A percentile compares a stretch with the other conserved stretches of the same genome.
These are phyloP conservation scores for Seira sanloemensis DNA, from an alignment of 2,888 invertebrate genomes.

Conservation along the genomic window DNA sequence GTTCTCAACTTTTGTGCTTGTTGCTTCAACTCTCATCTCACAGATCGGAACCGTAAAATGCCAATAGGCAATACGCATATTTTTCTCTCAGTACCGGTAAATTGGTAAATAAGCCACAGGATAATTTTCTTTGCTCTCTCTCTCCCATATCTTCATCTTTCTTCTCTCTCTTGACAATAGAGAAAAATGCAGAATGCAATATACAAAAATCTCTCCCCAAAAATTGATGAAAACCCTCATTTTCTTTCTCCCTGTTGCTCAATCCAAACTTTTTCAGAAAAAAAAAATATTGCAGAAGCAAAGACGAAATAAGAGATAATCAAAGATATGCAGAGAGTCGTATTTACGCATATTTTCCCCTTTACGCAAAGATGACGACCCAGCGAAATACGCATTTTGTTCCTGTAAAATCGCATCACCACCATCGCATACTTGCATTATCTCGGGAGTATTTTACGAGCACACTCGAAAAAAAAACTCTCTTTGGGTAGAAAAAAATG, in stretches of 20 bases:
- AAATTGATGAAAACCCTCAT: too few relatives aligned
- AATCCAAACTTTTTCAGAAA: too few relatives aligned
- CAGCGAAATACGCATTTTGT: too few relatives aligned
- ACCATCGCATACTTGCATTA: not conserved
- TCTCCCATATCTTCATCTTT: too few relatives aligned
- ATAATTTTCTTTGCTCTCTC: not conserved
- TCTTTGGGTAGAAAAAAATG: slow-evolving; percentile 6
- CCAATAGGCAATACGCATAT: slow-evolving; percentile 10
- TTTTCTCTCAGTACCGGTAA: slow-evolving; percentile 9
- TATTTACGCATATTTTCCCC: too few relatives aligned
- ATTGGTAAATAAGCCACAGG: not conserved
- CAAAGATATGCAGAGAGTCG: too few relatives aligned
- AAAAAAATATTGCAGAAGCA: too few relatives aligned
- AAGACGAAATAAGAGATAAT: too few relatives aligned
- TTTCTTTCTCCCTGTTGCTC: too few relatives aligned
- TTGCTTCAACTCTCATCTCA: not conserved
- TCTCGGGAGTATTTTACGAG: not conserved
- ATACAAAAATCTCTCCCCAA: too few relatives aligned
- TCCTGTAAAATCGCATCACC: too few relatives aligned
- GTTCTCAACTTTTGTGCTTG: not conserved
- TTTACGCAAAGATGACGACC: too few relatives aligned
- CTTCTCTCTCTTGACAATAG: slow-evolving; percentile 1
- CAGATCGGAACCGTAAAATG: slow-evolving; percentile 13
- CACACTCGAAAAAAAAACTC: not conserved
- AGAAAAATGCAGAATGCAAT: not conserved